Base-by-base conservation (phyloP, 2,113 vertebrate genomes). In the Xiphias gladius region DNA sequence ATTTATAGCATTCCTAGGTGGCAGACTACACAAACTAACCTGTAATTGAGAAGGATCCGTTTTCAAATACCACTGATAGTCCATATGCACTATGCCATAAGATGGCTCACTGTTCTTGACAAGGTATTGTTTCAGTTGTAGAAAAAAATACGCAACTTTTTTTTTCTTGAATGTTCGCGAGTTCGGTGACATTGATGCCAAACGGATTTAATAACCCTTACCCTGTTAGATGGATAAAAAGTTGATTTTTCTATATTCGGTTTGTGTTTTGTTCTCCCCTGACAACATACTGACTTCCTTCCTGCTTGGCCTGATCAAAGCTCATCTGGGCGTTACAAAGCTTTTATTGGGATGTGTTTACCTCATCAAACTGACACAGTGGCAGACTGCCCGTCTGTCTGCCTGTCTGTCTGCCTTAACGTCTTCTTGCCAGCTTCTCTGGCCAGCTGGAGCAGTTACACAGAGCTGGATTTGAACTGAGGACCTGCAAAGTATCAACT, bases 401-500 rank as follows among this genome's bases (percentile, higher is more conserved):
- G 89, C 75, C 84, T 66, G 80, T 73, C 66, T 86, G 80, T 58
- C 86, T 87, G 84, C 69, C 65, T 68, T 64, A 17, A 50, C 46
- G 73, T 81, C 85, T 79, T 55, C 70, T 65, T 91, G 92, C 88
- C 89, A 90, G 77, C 76, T 65, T 85, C 76, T 74, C 74, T 48
- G 59, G 87, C 91, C 91, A 91, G 90, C 93, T 93, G 94, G 94
- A 94, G 87, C 83, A 19, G 79, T 86, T 90, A 89, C 74, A 78
- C 76, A 62, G 72, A 85, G 88, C 88, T 91, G 90, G 84, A 89
- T 93, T 90, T 93, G 91, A 94, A 91, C 89, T 84, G 88, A 88
- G 81, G 95, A 94, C 91, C 97, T 99, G 97, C 94, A 94, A 89
- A 95, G 46, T 94, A 94, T 98, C 97, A 98, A 96, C 94, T 85